Evolutionary conservation across 2,797 vertebrate species (phyloP), one percentile per base, ranked within the genome.

Genomic region (Halcyon chelicuti): DNA sequence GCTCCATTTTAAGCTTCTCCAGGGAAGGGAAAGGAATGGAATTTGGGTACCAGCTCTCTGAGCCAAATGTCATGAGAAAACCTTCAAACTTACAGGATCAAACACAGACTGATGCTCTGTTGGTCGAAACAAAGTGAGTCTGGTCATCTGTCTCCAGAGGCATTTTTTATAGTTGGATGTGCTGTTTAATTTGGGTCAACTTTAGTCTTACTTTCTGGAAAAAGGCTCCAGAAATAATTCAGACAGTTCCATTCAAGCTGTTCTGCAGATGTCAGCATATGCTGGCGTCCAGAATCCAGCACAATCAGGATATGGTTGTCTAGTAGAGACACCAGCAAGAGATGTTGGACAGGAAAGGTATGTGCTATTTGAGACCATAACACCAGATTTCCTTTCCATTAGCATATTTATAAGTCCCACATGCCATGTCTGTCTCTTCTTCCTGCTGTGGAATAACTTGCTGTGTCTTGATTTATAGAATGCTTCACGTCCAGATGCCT

Each of bases 211-310:
- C 37, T 86, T 96, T 94, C 86, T 83, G 93, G 77, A 86, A 95
- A 89, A 51, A 42, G 42, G 37, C 72, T 93, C 89, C 87, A 95
- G 78, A 96, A 96, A 80, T 80, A 85, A 60, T 94, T 94, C 62
- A 72, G 51, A 44, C 70, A 72, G 37, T 44, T 88, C 37, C 31
- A 15, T 60, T 92, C 86, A 94, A 95, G 85, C 90, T 93, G 87
- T 93, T 96, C 76, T 67, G 62, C 93, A 93, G 86, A 94, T 96
- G 95, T 94, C 80, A 95, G 71, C 37, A 51, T 40, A 47, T 86
- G 55, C 40, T 3, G 2, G 66, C 93, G 46, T 93, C 90, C 81
- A 95, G 91, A 95, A 85, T 90, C 52, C 72, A 93, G 68, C 93
- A 78, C 20, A 88, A 37, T 67, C 61, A 83, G 88, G 91, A 77